Base-by-base conservation (phyloP, 2,888 invertebrate genomes). In the Megalurothrips usitatus region DNA sequence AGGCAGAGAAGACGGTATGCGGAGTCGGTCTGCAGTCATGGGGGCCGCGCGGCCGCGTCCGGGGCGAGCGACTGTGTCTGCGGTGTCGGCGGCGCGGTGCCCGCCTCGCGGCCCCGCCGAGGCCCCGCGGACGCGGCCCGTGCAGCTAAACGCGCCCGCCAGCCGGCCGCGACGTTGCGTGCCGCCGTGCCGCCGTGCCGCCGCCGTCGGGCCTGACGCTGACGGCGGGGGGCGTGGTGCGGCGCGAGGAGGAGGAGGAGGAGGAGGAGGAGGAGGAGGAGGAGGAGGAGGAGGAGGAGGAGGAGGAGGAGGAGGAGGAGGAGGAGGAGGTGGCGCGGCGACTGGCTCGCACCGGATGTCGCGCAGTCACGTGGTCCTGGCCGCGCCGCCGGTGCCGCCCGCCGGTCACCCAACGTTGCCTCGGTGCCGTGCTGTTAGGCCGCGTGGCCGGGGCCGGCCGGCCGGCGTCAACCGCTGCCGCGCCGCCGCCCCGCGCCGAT, bases 281-380 rank as follows among this genome's bases (percentile, higher is more conserved):
- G 63, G 63, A n/a, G 23, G 68, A 23, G 68, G 68, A 19, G 68
- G 68, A 10, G 52, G 63, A 3, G n/a, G 68, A 8, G 34, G 52
- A 17, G 52, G 52, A 9, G 14, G 52, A 2, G 52, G 52, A 2
- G 52, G 52, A 6, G 6, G 52, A 3, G 14, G 52, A 17, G 52
- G 52, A 52, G 14, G 10, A 12, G 52, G 52, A 6, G 52, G 58
- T 6, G 19, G 58, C 58, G 19, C 17, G 58, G 68, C 68, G 19
- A 26, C 26, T 75, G 68, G 26, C 12, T 75, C 68, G 26, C 68
- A 75, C 68, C 68, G 68, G 68, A 75, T 75, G 68, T 26, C 23
- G 68, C 68, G 6, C 34, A 43, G 34, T 43, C 6, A 43, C 34
- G 9, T 75, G 68, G 68, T 9, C 68, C 6, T 23, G 19, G 19